Conservation (phyloP, 64 coral and sea anemone species). For the Pocillopora damicornis region DNA sequence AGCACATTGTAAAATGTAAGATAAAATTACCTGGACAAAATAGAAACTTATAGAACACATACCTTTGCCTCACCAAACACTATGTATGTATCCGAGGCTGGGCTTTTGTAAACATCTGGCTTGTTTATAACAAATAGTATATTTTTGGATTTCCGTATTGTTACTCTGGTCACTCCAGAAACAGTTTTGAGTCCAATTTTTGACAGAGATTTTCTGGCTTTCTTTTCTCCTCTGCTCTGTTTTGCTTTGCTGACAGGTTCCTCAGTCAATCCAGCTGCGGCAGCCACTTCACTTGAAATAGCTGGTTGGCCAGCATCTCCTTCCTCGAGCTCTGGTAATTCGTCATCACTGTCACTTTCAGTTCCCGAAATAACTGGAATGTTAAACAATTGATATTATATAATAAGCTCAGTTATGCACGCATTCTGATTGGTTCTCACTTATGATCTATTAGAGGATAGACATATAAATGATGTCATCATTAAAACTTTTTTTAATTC, state of each 20-base stretch:
- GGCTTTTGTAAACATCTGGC: slow-evolving; percentile 91
- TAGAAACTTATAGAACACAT: not conserved
- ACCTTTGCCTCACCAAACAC: slow-evolving; percentile 99
- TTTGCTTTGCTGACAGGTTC: slow-evolving; percentile 91
- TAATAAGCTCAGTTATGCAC: too few relatives aligned
- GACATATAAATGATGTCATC: too few relatives aligned
- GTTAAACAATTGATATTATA: not conserved
- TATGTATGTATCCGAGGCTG: slow-evolving; percentile 87
- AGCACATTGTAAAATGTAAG: too few relatives aligned
- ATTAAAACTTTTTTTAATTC: too few relatives aligned
- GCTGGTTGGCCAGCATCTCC: slow-evolving; percentile 51
- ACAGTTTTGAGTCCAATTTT: slow-evolving; percentile 94
- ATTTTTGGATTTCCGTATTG: slow-evolving; percentile 99
- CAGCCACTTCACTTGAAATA: slow-evolving; percentile 70
- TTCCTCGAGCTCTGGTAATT: slow-evolving; percentile 89
- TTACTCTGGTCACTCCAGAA: slow-evolving; percentile 81
- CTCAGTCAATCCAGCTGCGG: slow-evolving; percentile 76
- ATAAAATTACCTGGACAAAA: too few relatives aligned
- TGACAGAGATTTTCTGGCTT: slow-evolving; percentile 82
- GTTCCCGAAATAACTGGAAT: slow-evolving; percentile 76
- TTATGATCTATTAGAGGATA: too few relatives aligned
- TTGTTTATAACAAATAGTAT: slow-evolving; percentile 95
- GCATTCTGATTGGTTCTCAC: too few relatives aligned
- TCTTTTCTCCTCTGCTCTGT: slow-evolving; percentile 97
- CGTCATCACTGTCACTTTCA: slow-evolving; percentile 99